These are phyloP conservation scores for Abramis brama DNA, from an alignment of 2,113 vertebrate genomes.

Conservation along the genomic window DNA sequence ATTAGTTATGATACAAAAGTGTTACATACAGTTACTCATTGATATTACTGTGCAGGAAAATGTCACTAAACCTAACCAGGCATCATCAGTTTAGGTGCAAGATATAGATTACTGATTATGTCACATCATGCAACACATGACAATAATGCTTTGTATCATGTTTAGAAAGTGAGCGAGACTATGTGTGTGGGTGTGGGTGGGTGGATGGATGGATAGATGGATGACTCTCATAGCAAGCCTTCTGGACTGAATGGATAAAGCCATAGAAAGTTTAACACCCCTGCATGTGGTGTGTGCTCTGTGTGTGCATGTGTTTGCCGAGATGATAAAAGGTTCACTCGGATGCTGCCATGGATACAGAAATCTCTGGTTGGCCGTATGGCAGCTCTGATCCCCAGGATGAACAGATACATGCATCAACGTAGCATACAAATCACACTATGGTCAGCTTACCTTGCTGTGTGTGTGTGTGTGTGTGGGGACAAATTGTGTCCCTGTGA, in stretches of 20 bases:
- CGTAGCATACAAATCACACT: constrained; percentile 5
- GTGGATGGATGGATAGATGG: background rate
- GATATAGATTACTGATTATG: background rate
- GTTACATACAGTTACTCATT: background rate
- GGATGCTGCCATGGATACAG: constrained; percentile 42
- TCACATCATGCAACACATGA: constrained; percentile 7
- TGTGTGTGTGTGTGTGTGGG: no score
- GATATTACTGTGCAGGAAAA: no score
- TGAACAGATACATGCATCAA: constrained; percentile 16
- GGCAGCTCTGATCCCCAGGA: constrained; percentile 18
- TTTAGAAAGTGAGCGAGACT: background rate
- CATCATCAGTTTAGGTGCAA: background rate
- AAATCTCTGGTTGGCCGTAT: constrained; percentile 9
- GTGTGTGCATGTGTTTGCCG: constrained; percentile 24
- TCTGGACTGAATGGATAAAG: constrained; percentile 35
- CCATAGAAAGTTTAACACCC: constrained; percentile 32
- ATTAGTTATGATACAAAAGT: background rate
- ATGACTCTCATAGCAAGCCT: constrained; percentile 40
- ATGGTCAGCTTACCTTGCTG: background rate
- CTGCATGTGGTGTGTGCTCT: constrained; percentile 36
- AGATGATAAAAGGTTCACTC: constrained; percentile 40
- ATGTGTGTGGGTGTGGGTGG: background rate
- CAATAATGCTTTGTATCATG: constrained; percentile 2
- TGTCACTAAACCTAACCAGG: background rate
- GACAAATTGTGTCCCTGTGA: no score